Evolutionary conservation across 2,888 invertebrate species (phyloP).

Genomic region (Epistrophe eligans): DNA sequence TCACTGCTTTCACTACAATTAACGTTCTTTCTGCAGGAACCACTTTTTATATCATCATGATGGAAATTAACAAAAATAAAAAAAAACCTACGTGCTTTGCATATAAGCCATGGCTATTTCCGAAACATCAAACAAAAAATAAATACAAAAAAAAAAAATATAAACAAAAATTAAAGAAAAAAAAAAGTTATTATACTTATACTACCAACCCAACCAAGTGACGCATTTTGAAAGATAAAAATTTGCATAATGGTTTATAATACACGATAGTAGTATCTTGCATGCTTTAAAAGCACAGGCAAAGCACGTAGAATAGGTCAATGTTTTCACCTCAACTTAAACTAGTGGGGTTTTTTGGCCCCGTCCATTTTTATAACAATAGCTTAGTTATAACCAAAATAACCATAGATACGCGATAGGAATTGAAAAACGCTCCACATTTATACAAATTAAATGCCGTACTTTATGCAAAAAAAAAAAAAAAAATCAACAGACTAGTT

Average conservation of each 20-base stretch:
- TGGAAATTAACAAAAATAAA: neutral
- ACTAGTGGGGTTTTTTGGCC: neutral
- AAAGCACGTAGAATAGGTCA: constrained; percentile 7
- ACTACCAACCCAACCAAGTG: neutral
- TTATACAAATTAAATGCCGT: constrained; percentile 8
- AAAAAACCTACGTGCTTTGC: constrained; percentile 10
- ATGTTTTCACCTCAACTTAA: neutral
- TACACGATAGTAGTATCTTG: neutral
- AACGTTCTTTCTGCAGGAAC: neutral
- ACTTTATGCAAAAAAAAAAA: neutral
- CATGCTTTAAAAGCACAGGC: constrained; percentile 9
- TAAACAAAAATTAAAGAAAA: neutral
- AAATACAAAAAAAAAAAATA: neutral
- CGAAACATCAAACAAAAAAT: constrained; percentile 19
- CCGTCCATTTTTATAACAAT: neutral
- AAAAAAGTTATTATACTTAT: constrained; percentile 1
- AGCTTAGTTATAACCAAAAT: neutral
- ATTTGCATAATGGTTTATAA: constrained; percentile 15
- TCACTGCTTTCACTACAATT: neutral
- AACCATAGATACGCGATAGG: constrained; percentile 11
- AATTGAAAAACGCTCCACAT: constrained; percentile 11
- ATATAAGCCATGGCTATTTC: constrained; percentile 16
- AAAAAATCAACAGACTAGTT: constrained; percentile 8
- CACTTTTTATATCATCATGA: neutral
- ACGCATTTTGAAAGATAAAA: constrained; percentile 27